phyloP scores from a whole-genome alignment of 2,797 vertebrate species.

The Miichthys miiuy region DNA sequence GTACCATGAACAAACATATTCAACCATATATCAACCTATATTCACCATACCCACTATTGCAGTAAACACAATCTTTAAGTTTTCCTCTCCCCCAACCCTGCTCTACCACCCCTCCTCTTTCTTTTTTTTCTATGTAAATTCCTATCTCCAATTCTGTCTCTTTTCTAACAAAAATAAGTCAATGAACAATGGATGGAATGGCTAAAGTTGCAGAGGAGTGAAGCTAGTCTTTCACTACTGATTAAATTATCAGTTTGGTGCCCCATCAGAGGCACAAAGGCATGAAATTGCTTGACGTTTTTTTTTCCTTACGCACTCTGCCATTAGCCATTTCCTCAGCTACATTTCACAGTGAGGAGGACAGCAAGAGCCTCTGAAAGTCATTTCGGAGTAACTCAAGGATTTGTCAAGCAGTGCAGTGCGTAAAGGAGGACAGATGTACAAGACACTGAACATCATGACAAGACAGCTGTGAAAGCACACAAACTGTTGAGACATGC shows the following conservation, averaged over 20 bases:
- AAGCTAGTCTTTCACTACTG: slow-evolving; percentile 77
- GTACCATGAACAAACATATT: no score
- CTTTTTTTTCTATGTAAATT: slow-evolving; percentile 17
- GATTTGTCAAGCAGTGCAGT: slow-evolving; percentile 55
- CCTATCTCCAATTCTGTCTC: slow-evolving; percentile 16
- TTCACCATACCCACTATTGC: not conserved
- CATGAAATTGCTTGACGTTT: slow-evolving; percentile 84
- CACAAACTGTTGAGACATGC: not conserved
- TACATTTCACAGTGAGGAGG: slow-evolving; percentile 71
- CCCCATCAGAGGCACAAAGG: slow-evolving; percentile 68
- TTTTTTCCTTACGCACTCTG: slow-evolving; percentile 66
- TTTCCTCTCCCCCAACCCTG: not conserved
- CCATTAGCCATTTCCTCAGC: slow-evolving; percentile 72
- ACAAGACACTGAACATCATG: slow-evolving; percentile 17
- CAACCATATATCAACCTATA: no score
- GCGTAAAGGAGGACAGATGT: slow-evolving; percentile 20
- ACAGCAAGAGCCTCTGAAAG: slow-evolving; percentile 47
- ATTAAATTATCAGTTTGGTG: slow-evolving; percentile 81
- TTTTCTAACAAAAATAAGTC: slow-evolving; percentile 49
- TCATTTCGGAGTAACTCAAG: slow-evolving; percentile 54
- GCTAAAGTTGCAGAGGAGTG: slow-evolving; percentile 53
- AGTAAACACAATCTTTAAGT: not conserved
- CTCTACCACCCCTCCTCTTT: not conserved
- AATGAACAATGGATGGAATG: slow-evolving; percentile 53
- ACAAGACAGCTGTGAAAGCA: slow-evolving; percentile 6